Percentiles rank a stretch among this genome's conserved stretches.
Conservation (phyloP, 2,797 vertebrate species). For the Gymnocypris eckloni region DNA sequence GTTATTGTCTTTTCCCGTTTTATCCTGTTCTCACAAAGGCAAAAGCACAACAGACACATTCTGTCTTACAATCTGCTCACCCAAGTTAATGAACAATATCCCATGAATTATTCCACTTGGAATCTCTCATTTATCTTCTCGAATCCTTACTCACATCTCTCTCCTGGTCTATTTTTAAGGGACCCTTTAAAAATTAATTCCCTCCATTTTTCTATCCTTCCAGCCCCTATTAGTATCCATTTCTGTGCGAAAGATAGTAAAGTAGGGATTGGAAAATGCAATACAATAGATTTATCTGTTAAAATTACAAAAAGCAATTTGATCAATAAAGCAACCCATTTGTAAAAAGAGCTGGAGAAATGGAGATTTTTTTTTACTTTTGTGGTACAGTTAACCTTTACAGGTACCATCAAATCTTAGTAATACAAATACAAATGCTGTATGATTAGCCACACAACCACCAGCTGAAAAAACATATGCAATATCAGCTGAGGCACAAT, state of each 20-base stretch:
- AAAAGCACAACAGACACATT: constrained; percentile 1
- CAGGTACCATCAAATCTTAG: too few relatives aligned
- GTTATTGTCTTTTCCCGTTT: background rate
- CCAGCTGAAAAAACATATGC: background rate
- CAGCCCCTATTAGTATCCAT: background rate
- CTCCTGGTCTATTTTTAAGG: constrained; percentile 22
- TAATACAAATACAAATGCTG: too few relatives aligned
- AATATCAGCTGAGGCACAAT: background rate
- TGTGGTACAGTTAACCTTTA: too few relatives aligned
- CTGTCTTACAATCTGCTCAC: constrained; percentile 12
- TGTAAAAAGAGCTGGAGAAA: too few relatives aligned
- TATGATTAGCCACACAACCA: background rate
- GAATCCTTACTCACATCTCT: constrained; percentile 15
- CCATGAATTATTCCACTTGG: constrained; percentile 36
- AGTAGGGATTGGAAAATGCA: background rate
- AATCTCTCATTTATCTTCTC: constrained; percentile 14
- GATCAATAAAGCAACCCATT: background rate
- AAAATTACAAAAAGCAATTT: background rate
- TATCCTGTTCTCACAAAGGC: background rate
- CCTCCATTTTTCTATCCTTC: constrained; percentile 29
- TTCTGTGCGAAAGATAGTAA: background rate
- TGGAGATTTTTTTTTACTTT: too few relatives aligned
- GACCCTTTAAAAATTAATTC: constrained; percentile 25
- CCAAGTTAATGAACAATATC: constrained; percentile 23
- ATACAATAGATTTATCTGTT: background rate